Conservation (phyloP, 2,113 vertebrate genomes). For the Macrotus californicus region DNA sequence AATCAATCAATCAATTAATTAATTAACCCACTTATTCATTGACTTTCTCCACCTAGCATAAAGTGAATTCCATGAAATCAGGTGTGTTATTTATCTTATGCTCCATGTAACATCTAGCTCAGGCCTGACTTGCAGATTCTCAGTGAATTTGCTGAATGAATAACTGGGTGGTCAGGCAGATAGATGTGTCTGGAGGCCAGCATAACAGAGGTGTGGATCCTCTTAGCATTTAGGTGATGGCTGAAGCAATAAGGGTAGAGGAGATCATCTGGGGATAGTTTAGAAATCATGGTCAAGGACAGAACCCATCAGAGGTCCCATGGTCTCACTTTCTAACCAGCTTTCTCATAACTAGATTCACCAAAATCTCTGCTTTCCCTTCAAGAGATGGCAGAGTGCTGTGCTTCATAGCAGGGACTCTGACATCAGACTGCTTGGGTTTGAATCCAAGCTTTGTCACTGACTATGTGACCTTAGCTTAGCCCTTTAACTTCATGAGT, state of each 20-base stretch:
- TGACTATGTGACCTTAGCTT: background rate
- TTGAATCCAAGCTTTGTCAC: background rate
- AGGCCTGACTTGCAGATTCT: background rate
- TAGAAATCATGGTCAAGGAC: background rate
- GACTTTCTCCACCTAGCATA: background rate
- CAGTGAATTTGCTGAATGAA: background rate
- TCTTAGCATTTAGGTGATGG: background rate
- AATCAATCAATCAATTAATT: background rate
- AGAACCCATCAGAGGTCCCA: background rate
- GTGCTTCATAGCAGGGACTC: background rate
- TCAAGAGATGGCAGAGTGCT: background rate
- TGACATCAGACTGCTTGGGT: background rate
- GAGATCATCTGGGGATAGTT: background rate
- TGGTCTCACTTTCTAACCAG: background rate
- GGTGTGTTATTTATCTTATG: background rate
- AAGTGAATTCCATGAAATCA: background rate
- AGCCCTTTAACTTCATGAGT: background rate
- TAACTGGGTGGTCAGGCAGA: background rate
- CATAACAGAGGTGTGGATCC: background rate
- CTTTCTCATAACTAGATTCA: background rate
- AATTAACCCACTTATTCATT: background rate
- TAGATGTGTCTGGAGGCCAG: background rate
- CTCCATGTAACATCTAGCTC: background rate
- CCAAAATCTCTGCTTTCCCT: background rate
- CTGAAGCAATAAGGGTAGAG: background rate